These are phyloP conservation scores for Sminthurinus aureus DNA, from an alignment of 2,888 invertebrate genomes.

Conservation along the genomic window DNA sequence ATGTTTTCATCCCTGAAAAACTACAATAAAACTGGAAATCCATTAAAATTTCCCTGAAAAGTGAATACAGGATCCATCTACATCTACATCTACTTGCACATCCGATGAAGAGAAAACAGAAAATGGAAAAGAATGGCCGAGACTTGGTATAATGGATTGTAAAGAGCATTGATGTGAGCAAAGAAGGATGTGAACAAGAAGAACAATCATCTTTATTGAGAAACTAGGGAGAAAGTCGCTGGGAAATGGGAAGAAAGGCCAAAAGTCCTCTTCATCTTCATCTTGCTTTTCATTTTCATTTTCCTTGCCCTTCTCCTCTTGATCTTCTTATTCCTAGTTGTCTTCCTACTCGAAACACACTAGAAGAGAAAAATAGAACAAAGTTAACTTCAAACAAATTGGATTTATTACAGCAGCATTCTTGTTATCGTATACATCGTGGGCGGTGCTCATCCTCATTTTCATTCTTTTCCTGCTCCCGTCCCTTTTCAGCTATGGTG, in stretches of 20 bases:
- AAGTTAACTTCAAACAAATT: constrained; percentile 38
- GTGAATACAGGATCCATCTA: background rate
- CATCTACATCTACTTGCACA: background rate
- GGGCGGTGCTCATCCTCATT: constrained; percentile 31
- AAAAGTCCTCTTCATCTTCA: too few species aligned
- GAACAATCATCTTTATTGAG: constrained; percentile 1
- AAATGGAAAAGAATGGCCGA: background rate
- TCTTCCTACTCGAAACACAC: background rate
- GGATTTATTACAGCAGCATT: constrained; percentile 42
- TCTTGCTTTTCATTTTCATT: too few species aligned
- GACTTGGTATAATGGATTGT: constrained; percentile 1
- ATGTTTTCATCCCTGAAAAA: background rate
- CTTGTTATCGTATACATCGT: too few species aligned
- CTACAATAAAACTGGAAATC: background rate
- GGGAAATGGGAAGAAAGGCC: too few species aligned
- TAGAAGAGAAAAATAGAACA: constrained; percentile 7
- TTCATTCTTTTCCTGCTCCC: background rate
- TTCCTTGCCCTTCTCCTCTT: too few species aligned
- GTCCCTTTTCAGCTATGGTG: too few species aligned
- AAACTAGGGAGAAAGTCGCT: background rate
- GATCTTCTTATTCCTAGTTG: too few species aligned
- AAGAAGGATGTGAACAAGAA: background rate
- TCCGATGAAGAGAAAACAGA: background rate
- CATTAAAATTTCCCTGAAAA: background rate
- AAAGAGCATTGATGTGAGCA: background rate